These are phyloP conservation scores for Holotrichia oblita DNA, from an alignment of 1,140 invertebrate species.

Conservation along the genomic window DNA sequence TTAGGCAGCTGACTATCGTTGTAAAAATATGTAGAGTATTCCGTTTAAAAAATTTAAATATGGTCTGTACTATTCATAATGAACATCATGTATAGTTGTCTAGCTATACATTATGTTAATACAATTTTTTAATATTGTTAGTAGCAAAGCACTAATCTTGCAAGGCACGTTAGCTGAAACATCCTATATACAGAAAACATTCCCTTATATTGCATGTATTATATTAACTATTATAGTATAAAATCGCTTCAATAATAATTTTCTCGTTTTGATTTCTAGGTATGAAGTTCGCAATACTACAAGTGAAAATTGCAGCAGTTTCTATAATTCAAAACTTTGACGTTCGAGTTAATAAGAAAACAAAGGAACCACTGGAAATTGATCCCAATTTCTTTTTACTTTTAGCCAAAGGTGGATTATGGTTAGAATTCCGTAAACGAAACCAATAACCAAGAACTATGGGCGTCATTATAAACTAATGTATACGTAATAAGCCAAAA, in stretches of 20 bases:
- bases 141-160: too few species aligned
- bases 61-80: too few species aligned
- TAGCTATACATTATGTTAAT: too few species aligned
- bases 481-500: too few species aligned
- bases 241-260: background rate
- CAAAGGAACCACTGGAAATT: slow-evolving; percentile 37
- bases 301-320: slow-evolving; percentile 17
- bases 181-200: too few species aligned
- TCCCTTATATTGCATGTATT: background rate
- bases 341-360: slow-evolving; percentile 38
- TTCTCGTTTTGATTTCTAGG: background rate
- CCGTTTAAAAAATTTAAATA: too few species aligned
- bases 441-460: background rate
- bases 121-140: too few species aligned
- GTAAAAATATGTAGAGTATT: too few species aligned
- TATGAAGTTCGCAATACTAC: slow-evolving; percentile 36
- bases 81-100: too few species aligned
- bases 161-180: too few species aligned
- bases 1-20: too few species aligned
- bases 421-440: slow-evolving; percentile 38
- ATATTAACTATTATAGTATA: background rate
- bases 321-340: slow-evolving; percentile 31
- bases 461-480: background rate
- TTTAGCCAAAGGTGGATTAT: slow-evolving; percentile 38
- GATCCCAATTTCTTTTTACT: slow-evolving; percentile 23